Evolutionary conservation across 2,113 vertebrate genomes (phyloP), one percentile per base, ranked within the genome.

Genomic region (Lutjanus erythropterus): DNA sequence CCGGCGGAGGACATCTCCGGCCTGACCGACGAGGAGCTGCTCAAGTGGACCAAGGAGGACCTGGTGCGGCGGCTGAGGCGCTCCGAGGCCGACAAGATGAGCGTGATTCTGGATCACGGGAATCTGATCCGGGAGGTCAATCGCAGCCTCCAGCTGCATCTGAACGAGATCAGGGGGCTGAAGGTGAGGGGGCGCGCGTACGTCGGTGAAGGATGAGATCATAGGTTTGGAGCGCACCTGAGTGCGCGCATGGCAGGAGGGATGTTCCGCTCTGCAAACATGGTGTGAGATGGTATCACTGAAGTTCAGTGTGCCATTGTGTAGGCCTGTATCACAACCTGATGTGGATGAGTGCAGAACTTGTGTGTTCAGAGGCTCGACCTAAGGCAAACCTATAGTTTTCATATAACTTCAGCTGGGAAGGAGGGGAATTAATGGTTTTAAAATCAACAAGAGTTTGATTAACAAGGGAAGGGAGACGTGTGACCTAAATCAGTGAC

Each of bases 101-200:
- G 97, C 94, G 97, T 97, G 88, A 99, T 99, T 92, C 93, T 99
- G 93, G 98, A 99, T 93, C 98, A 99, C 92, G 97, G 97, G 90
- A 98, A 98, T 93, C 96, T 99, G 84, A 99, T 99, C 94, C 96
- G 97, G 6, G 98, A 99, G 95, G 97, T 99, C 92, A 99, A 99
- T 91, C 97, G 98, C 72, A 97, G 97, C 75, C 96, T 99, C 58
- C 98, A 99, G 96, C 95, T 98, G 65, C 98, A 99, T 93, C 94
- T 99, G 55, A 97, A 97, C 90, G 98, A 99, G 96, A 99, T 99
- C 93, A 96, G 98, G 75, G 98, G 97, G 80, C 95, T 99, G 91
- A 99, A 99, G 97, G 97, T 98, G 96, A 96, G 95, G 75, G 75
- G 70, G 84, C 75, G 88, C 83, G 80, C 78, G 67, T 67, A 79